phyloP scores from a whole-genome alignment of 2,113 vertebrate species.

The Telmatochromis sp. region DNA sequence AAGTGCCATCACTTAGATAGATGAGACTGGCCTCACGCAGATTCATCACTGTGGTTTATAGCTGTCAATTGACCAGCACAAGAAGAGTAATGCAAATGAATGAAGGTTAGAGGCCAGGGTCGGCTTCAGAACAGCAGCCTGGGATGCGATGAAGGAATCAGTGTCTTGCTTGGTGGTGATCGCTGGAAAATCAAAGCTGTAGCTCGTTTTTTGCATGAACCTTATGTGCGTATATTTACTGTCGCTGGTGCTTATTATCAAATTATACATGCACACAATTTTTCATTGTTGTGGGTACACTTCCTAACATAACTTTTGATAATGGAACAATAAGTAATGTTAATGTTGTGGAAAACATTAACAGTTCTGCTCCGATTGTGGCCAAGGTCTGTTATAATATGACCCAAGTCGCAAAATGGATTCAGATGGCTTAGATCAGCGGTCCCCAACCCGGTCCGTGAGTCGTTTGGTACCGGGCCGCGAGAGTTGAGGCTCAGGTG shows the following conservation, averaged over 20 bases:
- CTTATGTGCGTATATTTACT: rapidly evolving
- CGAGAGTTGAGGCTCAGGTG: too few relatives aligned
- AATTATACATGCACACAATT: background rate
- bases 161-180: background rate
- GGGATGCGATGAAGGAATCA: background rate
- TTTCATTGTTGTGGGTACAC: rapidly evolving
- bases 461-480: rapidly evolving
- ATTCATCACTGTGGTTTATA: background rate
- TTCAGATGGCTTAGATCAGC: background rate
- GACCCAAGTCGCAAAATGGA: background rate
- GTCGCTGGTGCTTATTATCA: background rate
- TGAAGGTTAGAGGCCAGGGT: background rate
- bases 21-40: background rate
- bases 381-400: background rate
- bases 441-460: too few relatives aligned
- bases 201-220: background rate
- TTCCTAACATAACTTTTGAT: background rate
- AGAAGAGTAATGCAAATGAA: background rate
- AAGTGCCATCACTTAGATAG: background rate
- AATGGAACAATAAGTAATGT: background rate
- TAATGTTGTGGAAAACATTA: background rate
- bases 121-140: background rate
- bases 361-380: background rate
- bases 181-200: background rate
- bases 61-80: background rate